These are phyloP conservation scores for Astropecten irregularis DNA, from an alignment of 53 echinoderm and acorn worm species.

Conservation along the genomic window DNA sequence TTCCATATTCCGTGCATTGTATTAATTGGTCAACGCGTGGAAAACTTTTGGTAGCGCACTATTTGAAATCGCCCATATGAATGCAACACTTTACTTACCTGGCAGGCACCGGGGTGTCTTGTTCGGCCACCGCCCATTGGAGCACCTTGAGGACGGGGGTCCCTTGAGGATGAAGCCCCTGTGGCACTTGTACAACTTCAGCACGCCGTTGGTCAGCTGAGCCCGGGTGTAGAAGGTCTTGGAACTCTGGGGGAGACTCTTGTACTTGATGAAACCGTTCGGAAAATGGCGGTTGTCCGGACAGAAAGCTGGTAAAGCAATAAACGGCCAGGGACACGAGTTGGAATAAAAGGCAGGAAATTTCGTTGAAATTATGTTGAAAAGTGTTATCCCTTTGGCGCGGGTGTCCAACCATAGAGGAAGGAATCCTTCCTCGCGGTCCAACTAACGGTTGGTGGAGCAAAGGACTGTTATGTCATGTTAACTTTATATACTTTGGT, in stretches of 20 bases:
- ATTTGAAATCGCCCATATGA: too few relatives aligned
- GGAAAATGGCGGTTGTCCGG: slow-evolving; percentile 74
- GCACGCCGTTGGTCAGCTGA: slow-evolving; percentile 77
- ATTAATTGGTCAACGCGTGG: too few relatives aligned
- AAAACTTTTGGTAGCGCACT: too few relatives aligned
- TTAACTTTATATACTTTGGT: too few relatives aligned
- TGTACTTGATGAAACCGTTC: slow-evolving; percentile 85
- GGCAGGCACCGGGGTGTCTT: slow-evolving; percentile 68
- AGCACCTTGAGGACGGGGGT: slow-evolving; percentile 53
- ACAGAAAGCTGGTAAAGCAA: slow-evolving; percentile 72
- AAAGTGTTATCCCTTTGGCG: neutral
- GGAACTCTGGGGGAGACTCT: slow-evolving; percentile 46
- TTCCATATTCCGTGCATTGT: too few relatives aligned
- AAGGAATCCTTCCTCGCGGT: too few relatives aligned
- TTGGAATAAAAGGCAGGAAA: neutral
- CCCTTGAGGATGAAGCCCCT: slow-evolving; percentile 71
- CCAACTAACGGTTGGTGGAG: too few relatives aligned
- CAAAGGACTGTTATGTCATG: too few relatives aligned
- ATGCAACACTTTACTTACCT: too few relatives aligned
- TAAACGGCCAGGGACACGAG: neutral
- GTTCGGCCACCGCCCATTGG: slow-evolving; percentile 70
- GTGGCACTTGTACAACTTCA: slow-evolving; percentile 69
- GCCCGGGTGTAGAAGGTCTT: slow-evolving; percentile 80
- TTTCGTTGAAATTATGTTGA: neutral
- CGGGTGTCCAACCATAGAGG: too few relatives aligned